Evolutionary conservation across 2,888 invertebrate species (phyloP).

Genomic region (Tineola bisselliella): DNA sequence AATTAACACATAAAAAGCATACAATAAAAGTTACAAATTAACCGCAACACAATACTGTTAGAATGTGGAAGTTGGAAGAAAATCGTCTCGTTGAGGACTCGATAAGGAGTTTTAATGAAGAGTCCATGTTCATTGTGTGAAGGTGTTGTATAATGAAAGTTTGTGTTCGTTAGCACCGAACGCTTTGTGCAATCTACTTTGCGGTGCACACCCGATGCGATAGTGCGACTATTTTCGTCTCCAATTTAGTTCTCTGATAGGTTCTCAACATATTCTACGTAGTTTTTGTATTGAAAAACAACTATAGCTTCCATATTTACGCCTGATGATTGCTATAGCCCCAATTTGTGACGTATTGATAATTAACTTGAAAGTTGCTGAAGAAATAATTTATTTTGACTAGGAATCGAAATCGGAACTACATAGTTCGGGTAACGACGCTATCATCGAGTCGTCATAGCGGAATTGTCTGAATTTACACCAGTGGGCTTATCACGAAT

Average conservation of each 20-base stretch:
- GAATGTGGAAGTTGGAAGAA: background rate
- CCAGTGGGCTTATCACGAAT: no score
- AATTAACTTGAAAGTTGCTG: no score
- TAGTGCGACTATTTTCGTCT: background rate
- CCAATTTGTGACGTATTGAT: no score
- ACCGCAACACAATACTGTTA: background rate
- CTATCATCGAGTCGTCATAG: no score
- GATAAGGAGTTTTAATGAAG: conserved; percentile 12
- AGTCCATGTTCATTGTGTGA: conserved; percentile 10
- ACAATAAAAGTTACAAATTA: background rate
- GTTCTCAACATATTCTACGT: background rate
- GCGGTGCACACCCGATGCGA: conserved; percentile 10
- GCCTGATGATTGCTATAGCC: no score
- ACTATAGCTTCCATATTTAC: no score
- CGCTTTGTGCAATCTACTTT: conserved; percentile 32
- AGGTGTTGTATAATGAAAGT: conserved; percentile 25
- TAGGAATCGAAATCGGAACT: no score
- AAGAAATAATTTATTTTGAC: no score
- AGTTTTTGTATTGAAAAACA: no score
- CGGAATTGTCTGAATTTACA: no score
- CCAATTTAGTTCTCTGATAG: background rate
- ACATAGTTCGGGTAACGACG: no score
- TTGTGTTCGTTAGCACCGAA: conserved; percentile 20
- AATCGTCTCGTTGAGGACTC: background rate
- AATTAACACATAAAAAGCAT: background rate